Conservation (phyloP, 2,888 invertebrate species). For the Neuroscelio doddi region DNA sequence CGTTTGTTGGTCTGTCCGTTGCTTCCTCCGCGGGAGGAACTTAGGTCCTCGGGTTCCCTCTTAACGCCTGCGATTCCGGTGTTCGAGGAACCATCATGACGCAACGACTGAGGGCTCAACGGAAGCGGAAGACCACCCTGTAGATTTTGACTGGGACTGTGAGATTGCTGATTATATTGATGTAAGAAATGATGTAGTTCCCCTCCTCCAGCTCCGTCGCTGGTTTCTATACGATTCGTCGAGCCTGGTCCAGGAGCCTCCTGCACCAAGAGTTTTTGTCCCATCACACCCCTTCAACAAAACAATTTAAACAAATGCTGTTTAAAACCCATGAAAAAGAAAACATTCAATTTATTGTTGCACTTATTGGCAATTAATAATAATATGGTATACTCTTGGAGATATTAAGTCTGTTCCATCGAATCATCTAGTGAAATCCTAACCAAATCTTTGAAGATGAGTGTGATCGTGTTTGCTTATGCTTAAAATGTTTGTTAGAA, state of each 20-base stretch:
- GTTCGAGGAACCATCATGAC: constrained; percentile 63
- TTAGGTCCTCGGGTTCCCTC: constrained; percentile 87
- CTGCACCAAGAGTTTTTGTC: constrained; percentile 70
- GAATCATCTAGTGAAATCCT: too few species aligned
- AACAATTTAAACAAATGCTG: constrained; percentile 15
- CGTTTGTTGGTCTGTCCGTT: constrained; percentile 55
- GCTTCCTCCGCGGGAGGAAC: constrained; percentile 70
- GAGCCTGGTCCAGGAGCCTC: constrained; percentile 65
- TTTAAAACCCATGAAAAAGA: too few species aligned
- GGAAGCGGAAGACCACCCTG: constrained; percentile 67
- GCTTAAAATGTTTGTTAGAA: too few species aligned
- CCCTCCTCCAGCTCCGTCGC: constrained; percentile 73
- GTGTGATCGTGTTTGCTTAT: too few species aligned
- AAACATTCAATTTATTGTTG: too few species aligned
- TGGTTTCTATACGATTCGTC: constrained; percentile 67
- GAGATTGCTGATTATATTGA: constrained; percentile 70
- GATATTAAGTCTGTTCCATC: too few species aligned
- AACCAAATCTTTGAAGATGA: too few species aligned
- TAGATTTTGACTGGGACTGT: constrained; percentile 74
- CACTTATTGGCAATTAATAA: too few species aligned
- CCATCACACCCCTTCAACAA: constrained; percentile 69
- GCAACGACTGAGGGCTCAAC: constrained; percentile 67
- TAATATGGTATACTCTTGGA: too few species aligned
- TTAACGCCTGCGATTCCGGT: constrained; percentile 75
- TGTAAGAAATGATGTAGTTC: constrained; percentile 70